Evolutionary conservation across 2,888 invertebrate genomes (phyloP).

Genomic region (Cheilosia soror): DNA sequence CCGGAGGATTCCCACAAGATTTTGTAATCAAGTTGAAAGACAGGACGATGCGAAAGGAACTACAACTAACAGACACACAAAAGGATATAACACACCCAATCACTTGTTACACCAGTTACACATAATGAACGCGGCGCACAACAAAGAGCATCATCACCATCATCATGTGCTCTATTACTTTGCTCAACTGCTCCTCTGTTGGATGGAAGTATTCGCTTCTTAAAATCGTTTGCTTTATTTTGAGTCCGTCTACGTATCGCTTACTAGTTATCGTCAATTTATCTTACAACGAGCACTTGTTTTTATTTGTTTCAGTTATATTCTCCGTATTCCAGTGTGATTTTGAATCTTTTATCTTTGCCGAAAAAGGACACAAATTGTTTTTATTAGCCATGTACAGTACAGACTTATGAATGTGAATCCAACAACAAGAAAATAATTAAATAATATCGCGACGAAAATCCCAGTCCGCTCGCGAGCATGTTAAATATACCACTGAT

Average conservation of each 20-base stretch:
- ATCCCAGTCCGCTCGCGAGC: constrained; percentile 32
- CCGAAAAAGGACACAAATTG: constrained; percentile 14
- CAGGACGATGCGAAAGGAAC: constrained; percentile 1
- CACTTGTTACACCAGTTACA: constrained; percentile 65
- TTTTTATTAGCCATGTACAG: constrained; percentile 2
- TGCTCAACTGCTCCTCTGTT: constrained; percentile 39
- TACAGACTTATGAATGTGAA: neutral
- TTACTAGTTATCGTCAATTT: constrained; percentile 5
- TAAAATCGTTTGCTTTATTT: constrained; percentile 10
- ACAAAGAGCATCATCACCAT: constrained; percentile 55
- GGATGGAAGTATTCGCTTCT: constrained; percentile 19
- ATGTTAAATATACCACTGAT: constrained; percentile 66
- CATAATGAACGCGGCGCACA: constrained; percentile 61
- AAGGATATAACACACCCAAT: constrained; percentile 70
- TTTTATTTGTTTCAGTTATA: neutral
- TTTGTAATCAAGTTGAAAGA: constrained; percentile 38
- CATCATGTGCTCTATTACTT: constrained; percentile 54
- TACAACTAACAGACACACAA: constrained; percentile 27
- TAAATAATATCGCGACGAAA: constrained; percentile 30
- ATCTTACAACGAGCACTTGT: neutral
- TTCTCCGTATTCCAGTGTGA: constrained; percentile 3
- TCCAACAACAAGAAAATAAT: constrained; percentile 4
- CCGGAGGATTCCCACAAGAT: constrained; percentile 22
- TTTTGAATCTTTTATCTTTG: constrained; percentile 39
- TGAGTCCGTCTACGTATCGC: neutral